Base-by-base conservation (phyloP, 2,888 invertebrate genomes). In the Altica lythri region DNA sequence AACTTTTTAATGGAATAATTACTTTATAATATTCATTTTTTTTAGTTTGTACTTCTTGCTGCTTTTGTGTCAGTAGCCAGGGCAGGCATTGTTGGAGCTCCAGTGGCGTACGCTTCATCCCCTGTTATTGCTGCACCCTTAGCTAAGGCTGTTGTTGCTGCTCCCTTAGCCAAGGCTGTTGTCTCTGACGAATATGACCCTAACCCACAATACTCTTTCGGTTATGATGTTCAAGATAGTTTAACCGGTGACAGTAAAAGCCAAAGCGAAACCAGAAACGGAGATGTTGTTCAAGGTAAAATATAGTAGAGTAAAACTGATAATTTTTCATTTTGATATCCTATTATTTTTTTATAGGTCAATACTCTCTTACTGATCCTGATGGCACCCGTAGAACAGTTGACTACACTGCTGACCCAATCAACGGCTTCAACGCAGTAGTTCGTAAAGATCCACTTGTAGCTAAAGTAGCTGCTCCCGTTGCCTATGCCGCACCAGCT, bases 311-410 rank as follows among this genome's bases (percentile, higher is more conserved):
- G n/a, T n/a, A n/a, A n/a, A n/a, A n/a, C n/a, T n/a, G 32, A 4
- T 12, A 32, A 12, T 6, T 32, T 2, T 10, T 32, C 9, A 13
- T 32, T 2, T 2, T 34, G 6, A 10, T 34, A 34, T 13, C 14
- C 12, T 34, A 43, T 37, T 29, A 22, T 27, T 25, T 2, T 29
- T 19, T 25, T 27, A 3, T 19, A 51, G 55, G 62, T 59, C 48
- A 80, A 62, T 82, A 82, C 75, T 78, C 80, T 12, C 73, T 81
- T 35, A 72, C 78, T 13, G 81, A 81, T 64, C 81, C 84, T 12
- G 85, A 84, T 68, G 85, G 85, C 64, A 82, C 81, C 53, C 81
- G 81, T 70, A 81, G 85, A 61, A 84, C 81, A 19, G 85, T 85
- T 0, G 84, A 85, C 60, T 84, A 84, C 66, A 72, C 77, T 32